Evolutionary conservation across 37 sponge, comb jelly and placozoan species (phyloP).

Genomic region (Bolinopsis microptera): DNA sequence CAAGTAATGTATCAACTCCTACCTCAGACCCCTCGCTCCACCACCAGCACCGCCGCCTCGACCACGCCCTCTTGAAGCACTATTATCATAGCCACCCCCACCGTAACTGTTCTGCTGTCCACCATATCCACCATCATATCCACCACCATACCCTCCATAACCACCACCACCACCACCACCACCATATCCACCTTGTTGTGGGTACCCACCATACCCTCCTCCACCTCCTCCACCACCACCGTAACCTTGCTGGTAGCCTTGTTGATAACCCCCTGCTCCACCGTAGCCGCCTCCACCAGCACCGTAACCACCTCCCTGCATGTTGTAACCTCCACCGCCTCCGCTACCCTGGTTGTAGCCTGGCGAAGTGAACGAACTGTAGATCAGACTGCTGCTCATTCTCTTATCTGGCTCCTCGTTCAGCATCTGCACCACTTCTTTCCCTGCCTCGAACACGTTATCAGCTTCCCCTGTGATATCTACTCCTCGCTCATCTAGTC

Average conservation of each 20-base stretch:
- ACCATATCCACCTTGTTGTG: neutral
- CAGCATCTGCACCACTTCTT: neutral
- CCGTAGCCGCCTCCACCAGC: neutral
- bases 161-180: neutral
- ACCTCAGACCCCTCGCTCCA: neutral
- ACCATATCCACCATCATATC: neutral
- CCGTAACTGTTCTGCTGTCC: neutral
- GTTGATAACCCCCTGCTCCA: neutral
- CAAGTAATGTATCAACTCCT: neutral
- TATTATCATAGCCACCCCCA: neutral
- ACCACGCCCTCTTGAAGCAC: neutral
- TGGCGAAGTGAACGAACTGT: neutral
- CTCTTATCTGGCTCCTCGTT: neutral
- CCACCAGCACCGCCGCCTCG: neutral
- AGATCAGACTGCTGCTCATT: slow-evolving; percentile 23
- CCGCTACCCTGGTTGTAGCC: neutral
- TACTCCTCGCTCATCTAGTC: slow-evolving; percentile 22
- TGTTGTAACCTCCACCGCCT: neutral
- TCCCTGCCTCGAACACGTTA: neutral
- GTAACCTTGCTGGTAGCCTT: neutral
- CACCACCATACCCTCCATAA: neutral
- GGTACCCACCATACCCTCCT: neutral
- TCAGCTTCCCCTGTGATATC: slow-evolving; percentile 30
- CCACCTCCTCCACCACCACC: neutral
- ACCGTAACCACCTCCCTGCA: neutral